Base-by-base conservation (phyloP, 2,888 invertebrate species). In the Malachius bipustulatus region DNA sequence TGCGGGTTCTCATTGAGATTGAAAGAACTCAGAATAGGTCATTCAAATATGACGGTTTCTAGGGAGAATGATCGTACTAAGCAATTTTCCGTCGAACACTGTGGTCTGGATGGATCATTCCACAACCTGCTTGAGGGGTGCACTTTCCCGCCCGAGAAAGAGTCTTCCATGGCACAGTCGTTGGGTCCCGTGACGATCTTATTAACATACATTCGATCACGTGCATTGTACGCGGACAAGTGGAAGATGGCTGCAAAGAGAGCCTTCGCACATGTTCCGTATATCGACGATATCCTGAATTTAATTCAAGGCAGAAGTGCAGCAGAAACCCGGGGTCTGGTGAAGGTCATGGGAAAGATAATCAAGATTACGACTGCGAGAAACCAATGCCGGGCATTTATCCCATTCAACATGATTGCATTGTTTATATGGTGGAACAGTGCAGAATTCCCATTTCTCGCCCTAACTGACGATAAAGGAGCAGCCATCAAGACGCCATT, bases 191-290 rank as follows among this genome's bases (percentile, higher is more conserved):
- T 48, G 40, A 49, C 49, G 1, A 30, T 39, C 2, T 13, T 48
- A 2, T 12, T 49, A 2, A 31, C 28, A 16, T 40, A 42, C 30
- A 33, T 48, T 2, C 16, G 46, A 19, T 29, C 41, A 6, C 28
- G 35, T 4, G 35, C 24, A 4, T 32, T 30, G 11, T 47, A 44
- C 27, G 30, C 36, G 13, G 31, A 39, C 6, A 48, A 49, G 30
- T 48, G 50, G 50, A 37, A 34, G 14, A 12, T 26, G 6, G 48
- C 49, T 11, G 45, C 42, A 0, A 50, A 47, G 28, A 35, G 42
- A 24, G 37, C 47, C 1, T 35, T 49, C 29, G 12, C 42, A 1
- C 43, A 44, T 16, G 31, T 47, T 0, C 42, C 43, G 1, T 8
- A 26, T 9, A 47, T 49, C 4, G 49, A 48, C 31, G 43, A 47